Percentiles rank a stretch among this genome's conserved stretches.
These are phyloP conservation scores for Hyposoter didymator DNA, from an alignment of 2,888 invertebrate genomes.

Conservation along the genomic window DNA sequence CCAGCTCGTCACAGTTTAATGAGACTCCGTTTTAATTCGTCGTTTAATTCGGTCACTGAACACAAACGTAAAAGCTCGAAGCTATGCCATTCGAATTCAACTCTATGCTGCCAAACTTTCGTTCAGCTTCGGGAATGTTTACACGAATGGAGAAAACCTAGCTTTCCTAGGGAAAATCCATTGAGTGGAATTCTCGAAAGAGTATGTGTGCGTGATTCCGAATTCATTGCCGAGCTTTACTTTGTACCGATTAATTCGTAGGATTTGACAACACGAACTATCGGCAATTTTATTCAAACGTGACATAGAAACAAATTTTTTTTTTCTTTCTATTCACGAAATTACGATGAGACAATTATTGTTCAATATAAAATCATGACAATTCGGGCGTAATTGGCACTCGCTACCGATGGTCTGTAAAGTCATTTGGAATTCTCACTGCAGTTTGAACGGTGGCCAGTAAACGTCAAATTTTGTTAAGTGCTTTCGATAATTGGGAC, in stretches of 20 bases:
- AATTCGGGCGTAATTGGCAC: not conserved
- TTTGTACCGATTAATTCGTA: no score
- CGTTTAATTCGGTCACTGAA: not conserved
- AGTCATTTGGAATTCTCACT: not conserved
- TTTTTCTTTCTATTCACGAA: not conserved
- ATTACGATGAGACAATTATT: not conserved
- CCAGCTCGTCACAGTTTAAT: conserved; percentile 5
- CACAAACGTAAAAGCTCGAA: not conserved
- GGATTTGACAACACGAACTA: not conserved
- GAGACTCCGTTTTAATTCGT: not conserved
- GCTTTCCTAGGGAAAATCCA: not conserved
- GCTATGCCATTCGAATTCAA: not conserved
- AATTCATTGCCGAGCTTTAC: no score
- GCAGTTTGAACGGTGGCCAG: not conserved
- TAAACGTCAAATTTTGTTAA: not conserved
- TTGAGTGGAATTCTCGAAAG: not conserved
- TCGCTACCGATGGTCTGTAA: not conserved
- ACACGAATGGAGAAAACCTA: not conserved
- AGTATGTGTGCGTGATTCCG: no score
- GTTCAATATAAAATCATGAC: not conserved
- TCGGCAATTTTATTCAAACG: not conserved
- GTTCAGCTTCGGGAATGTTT: not conserved
- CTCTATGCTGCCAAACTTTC: not conserved
- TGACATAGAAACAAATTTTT: not conserved
- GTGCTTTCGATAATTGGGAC: conserved; percentile 7